These are phyloP conservation scores for Chrysemys picta DNA, from an alignment of 2,113 vertebrate genomes.

Conservation along the genomic window DNA sequence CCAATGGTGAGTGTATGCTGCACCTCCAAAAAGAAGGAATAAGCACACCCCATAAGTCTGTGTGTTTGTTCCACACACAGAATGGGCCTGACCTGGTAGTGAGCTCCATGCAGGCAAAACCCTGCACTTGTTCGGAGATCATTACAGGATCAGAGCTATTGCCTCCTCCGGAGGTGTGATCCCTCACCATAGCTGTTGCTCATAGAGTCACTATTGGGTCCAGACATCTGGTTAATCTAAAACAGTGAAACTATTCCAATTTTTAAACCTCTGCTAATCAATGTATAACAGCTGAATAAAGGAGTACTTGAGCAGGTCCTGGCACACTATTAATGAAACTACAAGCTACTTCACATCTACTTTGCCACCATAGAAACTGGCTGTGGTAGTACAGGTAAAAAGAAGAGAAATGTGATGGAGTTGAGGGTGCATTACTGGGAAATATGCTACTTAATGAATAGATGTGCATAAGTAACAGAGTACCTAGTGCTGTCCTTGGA, in stretches of 20 bases:
- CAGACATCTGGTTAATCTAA: neutral
- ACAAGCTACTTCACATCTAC: neutral
- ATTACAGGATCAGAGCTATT: rapidly evolving
- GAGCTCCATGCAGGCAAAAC: neutral
- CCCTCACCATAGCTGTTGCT: neutral
- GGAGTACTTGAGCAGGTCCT: neutral
- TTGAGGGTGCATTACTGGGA: neutral
- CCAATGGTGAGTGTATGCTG: constrained; percentile 6
- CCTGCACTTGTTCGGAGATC: rapidly evolving
- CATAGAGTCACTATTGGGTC: neutral
- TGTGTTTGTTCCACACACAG: neutral
- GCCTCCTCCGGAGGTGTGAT: neutral
- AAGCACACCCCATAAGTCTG: neutral
- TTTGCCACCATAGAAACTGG: neutral
- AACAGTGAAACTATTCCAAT: neutral
- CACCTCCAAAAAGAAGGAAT: neutral
- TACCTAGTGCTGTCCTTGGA: neutral
- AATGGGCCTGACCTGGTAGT: neutral
- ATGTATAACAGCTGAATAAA: neutral
- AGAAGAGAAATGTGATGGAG: neutral
- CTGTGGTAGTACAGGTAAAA: neutral
- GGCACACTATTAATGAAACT: neutral
- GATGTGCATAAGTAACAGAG: neutral
- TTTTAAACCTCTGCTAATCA: constrained; percentile 25
- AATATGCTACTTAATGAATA: neutral